Evolutionary conservation across 2,113 vertebrate species (phyloP).

Genomic region (Pseudorasbora parva): DNA sequence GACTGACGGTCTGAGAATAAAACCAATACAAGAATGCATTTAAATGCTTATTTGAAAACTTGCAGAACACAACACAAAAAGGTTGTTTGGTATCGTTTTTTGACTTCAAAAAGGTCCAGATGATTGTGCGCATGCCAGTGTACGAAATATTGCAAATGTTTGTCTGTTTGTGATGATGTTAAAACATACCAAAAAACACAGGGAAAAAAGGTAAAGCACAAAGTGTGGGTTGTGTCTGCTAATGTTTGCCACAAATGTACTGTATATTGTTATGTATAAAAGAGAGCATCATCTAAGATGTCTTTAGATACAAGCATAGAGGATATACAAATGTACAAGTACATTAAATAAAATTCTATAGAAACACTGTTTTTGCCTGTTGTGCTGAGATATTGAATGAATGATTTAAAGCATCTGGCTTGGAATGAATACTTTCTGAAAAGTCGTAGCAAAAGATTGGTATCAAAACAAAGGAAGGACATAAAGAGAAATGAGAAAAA

Average conservation of each 20-base stretch:
- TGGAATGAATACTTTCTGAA: background rate
- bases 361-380: constrained; percentile 56
- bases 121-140: constrained; percentile 79
- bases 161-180: constrained; percentile 76
- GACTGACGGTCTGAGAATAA: constrained; percentile 1
- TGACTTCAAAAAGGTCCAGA: constrained; percentile 66
- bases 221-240: constrained; percentile 75
- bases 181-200: constrained; percentile 50
- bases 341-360: constrained; percentile 77
- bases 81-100: constrained; percentile 71
- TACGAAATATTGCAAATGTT: constrained; percentile 73
- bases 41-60: constrained; percentile 1
- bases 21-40: background rate
- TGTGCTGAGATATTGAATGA: constrained; percentile 28
- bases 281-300: constrained; percentile 64
- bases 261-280: constrained; percentile 65
- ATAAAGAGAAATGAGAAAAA: background rate
- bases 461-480: background rate
- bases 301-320: constrained; percentile 74
- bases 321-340: constrained; percentile 73
- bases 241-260: constrained; percentile 73
- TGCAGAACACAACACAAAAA: constrained; percentile 48
- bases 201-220: constrained; percentile 71
- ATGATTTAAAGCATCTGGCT: background rate
- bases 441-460: background rate